phyloP scores from a whole-genome alignment of 1,140 invertebrate genomes.

The Paraescarpia echinospica region DNA sequence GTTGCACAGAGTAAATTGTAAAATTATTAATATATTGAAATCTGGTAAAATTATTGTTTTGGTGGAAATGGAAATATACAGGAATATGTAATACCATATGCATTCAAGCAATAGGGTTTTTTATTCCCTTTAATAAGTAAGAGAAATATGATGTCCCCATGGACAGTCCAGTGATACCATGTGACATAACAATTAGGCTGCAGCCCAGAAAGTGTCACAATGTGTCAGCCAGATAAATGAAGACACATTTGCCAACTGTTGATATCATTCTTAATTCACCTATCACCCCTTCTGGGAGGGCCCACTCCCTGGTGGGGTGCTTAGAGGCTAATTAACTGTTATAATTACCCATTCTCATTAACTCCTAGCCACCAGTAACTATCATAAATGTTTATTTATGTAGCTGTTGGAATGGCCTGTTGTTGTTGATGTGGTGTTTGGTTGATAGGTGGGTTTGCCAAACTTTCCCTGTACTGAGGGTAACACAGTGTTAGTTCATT shows the following conservation, averaged over 20 bases:
- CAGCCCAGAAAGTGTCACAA: not conserved
- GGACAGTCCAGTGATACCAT: not conserved
- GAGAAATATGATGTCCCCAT: not conserved
- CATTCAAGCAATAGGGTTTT: too few species aligned
- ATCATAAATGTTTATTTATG: not conserved
- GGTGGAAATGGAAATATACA: too few species aligned
- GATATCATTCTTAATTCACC: not conserved
- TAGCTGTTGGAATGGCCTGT: not conserved
- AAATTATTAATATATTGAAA: too few species aligned
- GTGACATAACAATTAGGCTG: not conserved
- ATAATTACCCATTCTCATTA: conserved; percentile 1
- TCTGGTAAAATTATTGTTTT: too few species aligned
- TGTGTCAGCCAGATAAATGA: not conserved
- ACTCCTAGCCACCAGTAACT: not conserved
- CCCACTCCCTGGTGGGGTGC: not conserved
- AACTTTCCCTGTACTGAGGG: too few species aligned
- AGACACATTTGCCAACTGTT: not conserved
- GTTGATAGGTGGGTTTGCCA: not conserved
- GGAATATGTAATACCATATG: too few species aligned
- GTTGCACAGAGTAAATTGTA: too few species aligned
- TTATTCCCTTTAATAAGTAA: not conserved
- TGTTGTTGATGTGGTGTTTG: not conserved
- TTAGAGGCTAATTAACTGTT: not conserved
- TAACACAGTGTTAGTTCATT: too few species aligned
- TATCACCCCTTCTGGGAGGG: not conserved